Percentiles rank a stretch among this genome's conserved stretches.
Evolutionary conservation across 2,113 vertebrate species (phyloP).

Genomic region (Pyxicephalus adspersus): DNA sequence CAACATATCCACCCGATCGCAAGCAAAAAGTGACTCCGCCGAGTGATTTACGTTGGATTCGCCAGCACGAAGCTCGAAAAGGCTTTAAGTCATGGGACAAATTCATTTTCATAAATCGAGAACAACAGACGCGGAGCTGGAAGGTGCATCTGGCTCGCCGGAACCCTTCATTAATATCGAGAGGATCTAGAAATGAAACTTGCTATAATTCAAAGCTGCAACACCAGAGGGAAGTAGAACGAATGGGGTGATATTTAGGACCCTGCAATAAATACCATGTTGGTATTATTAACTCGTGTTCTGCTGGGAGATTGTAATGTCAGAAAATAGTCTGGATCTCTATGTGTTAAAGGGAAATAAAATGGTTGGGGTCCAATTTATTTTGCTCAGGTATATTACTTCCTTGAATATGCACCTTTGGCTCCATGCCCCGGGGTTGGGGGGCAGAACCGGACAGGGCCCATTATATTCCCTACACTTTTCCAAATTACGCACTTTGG

Average conservation of each 20-base stretch:
- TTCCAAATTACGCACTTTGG: too few relatives aligned
- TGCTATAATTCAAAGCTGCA: background rate
- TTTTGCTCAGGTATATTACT: too few relatives aligned
- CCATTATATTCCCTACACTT: too few relatives aligned
- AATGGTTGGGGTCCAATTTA: too few relatives aligned
- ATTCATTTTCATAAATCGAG: constrained; percentile 33
- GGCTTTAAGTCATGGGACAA: constrained; percentile 31
- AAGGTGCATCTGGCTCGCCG: background rate
- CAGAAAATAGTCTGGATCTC: background rate
- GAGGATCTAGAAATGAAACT: background rate
- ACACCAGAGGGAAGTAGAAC: too few relatives aligned
- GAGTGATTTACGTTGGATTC: constrained; percentile 19
- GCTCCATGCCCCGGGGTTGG: too few relatives aligned
- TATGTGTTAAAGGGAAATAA: too few relatives aligned
- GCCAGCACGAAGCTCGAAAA: background rate
- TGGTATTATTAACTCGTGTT: background rate
- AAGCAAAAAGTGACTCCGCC: background rate
- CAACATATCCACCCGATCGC: background rate
- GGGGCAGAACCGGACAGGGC: too few relatives aligned
- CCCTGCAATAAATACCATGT: too few relatives aligned
- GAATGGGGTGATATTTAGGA: too few relatives aligned
- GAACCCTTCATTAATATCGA: background rate
- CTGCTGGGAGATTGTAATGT: background rate
- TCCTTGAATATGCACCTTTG: too few relatives aligned
- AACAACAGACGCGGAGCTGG: background rate